Evolutionary conservation across 2,888 invertebrate genomes (phyloP).

Genomic region (Seladonia tumulorum): DNA sequence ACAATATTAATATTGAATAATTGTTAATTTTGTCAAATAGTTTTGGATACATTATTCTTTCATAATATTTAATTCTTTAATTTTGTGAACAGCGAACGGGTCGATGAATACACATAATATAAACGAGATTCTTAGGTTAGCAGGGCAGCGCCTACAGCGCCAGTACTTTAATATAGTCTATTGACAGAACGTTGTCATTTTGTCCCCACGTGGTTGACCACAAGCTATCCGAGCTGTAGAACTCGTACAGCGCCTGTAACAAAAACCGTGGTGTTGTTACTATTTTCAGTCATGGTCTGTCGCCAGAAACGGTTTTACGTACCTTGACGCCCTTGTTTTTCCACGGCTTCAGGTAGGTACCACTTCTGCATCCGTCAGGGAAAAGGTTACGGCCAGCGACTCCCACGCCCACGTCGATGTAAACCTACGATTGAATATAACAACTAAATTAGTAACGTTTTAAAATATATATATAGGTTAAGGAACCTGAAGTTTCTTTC

Average conservation of each 20-base stretch:
- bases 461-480: background rate
- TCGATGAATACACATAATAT: too few species aligned
- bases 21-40: too few species aligned
- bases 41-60: too few species aligned
- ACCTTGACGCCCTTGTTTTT: constrained; percentile 87
- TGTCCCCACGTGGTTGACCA: constrained; percentile 85
- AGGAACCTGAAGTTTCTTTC: background rate
- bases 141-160: constrained; percentile 82
- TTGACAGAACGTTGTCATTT: constrained; percentile 85
- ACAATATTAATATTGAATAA: too few species aligned
- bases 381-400: constrained; percentile 92
- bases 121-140: background rate
- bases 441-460: background rate
- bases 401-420: constrained; percentile 90
- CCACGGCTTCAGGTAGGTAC: constrained; percentile 90
- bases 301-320: background rate
- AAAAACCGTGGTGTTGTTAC: background rate
- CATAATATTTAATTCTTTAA: too few species aligned
- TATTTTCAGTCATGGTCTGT: background rate
- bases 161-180: constrained; percentile 88
- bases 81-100: too few species aligned
- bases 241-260: constrained; percentile 79
- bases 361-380: constrained; percentile 86
- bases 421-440: constrained; percentile 86
- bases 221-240: constrained; percentile 82